Evolutionary conservation across 2,888 invertebrate species (phyloP), one percentile per base, ranked within the genome.

Genomic region (Latheticus oryzae): DNA sequence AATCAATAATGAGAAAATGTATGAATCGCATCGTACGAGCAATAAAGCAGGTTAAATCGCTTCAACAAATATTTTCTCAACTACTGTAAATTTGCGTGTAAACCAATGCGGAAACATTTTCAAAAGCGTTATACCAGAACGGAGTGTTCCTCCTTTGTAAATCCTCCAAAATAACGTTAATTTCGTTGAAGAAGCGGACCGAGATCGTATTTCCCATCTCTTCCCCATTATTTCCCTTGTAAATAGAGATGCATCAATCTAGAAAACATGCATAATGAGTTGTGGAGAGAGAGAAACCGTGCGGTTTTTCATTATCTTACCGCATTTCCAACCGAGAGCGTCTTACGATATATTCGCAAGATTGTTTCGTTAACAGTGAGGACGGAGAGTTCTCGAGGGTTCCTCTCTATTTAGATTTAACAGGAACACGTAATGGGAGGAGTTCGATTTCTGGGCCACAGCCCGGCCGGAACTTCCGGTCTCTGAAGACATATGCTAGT

Each of bases 361-460:
- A 47, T 47, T 47, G 47, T 43, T 43, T 42, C 42, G 28, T 5
- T 24, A 7, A 28, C 11, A 28, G n/a, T n/a, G 28, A 9, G 28
- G 9, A 11, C 28, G 28, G 28, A 28, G 7, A 16, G 42, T 13
- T 19, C 30, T 43, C 11, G 17, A 13, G 33, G 45, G 19, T 33
- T 45, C 35, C 8, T n/a, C 45, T 21, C 28, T 50, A 45, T 54
- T 54, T 54, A 54, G 56, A 56, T 50, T 50, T 38, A 56, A 51
- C 50, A 19, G 50, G 33, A 51, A 57, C 57, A 57, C 51, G 51
- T 57, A 57, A 57, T 43, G 37, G 57, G 57, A 43, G 57, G 56
- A 56, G 55, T 56, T 52, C 21, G 42, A 42, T 42, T 52, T 32
- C 42, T 52, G 51, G 38, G 42, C 16, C 23, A 52, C 52, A 52